Percentiles rank a stretch among this genome's conserved stretches.
Evolutionary conservation across 2,888 invertebrate genomes (phyloP).

Genomic region (Drosophila kambysellisi): DNA sequence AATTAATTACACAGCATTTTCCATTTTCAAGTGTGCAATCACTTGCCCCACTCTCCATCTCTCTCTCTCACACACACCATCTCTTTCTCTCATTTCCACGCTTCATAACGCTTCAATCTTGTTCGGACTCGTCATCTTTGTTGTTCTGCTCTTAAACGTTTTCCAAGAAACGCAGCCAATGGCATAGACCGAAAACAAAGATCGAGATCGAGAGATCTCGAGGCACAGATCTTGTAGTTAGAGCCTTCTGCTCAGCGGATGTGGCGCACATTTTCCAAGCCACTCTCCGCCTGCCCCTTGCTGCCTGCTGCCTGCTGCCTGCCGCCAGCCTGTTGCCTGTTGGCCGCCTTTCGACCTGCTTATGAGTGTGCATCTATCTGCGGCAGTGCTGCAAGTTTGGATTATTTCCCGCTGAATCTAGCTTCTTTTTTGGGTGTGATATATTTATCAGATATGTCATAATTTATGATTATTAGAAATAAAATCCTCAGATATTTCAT

Average conservation of each 20-base stretch:
- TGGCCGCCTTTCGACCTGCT: neutral
- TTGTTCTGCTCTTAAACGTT: constrained; percentile 69
- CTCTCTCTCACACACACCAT: constrained; percentile 5
- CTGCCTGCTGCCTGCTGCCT: constrained; percentile 19
- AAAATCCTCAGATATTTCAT: neutral
- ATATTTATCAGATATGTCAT: neutral
- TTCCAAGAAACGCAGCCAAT: constrained; percentile 72
- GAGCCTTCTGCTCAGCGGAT: constrained; percentile 67
- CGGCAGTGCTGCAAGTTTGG: neutral
- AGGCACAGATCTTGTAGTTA: constrained; percentile 31
- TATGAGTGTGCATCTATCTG: neutral
- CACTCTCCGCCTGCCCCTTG: constrained; percentile 15
- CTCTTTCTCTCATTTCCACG: constrained; percentile 49
- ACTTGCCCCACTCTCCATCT: constrained; percentile 4
- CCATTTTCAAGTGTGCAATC: constrained; percentile 67
- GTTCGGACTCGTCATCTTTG: constrained; percentile 42
- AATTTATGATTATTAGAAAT: too few relatives aligned
- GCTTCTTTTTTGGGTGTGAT: neutral
- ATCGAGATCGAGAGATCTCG: constrained; percentile 24
- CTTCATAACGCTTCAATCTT: constrained; percentile 53
- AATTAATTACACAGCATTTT: constrained; percentile 81
- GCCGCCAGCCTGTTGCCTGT: constrained; percentile 25
- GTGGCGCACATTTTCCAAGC: constrained; percentile 66
- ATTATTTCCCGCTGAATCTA: neutral
- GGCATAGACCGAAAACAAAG: constrained; percentile 51